A percentile compares a stretch with the other conserved stretches of the same genome.
Evolutionary conservation across 2,888 invertebrate genomes (phyloP).

Genomic region (Watsonalla cultraria): DNA sequence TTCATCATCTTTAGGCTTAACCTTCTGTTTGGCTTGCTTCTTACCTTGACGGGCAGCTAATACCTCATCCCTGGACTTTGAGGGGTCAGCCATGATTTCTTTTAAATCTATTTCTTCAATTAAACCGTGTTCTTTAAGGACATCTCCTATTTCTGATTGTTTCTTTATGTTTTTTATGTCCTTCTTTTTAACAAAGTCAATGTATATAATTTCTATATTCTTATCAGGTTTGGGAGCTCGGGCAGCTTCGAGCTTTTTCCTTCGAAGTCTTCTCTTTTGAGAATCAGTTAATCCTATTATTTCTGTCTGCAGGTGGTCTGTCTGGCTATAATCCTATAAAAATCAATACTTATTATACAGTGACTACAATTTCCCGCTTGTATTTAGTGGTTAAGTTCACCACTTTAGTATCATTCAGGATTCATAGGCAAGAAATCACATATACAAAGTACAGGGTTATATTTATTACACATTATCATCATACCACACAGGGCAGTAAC

Average conservation of each 20-base stretch:
- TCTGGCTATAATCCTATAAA: slow-evolving; percentile 8
- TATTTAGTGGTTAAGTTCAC: too few species aligned
- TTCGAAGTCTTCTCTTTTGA: slow-evolving; percentile 45
- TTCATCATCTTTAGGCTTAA: slow-evolving; percentile 36
- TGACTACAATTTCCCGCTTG: too few species aligned
- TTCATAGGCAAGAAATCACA: too few species aligned
- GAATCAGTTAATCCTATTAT: slow-evolving; percentile 18
- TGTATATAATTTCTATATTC: slow-evolving; percentile 5
- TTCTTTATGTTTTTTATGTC: slow-evolving; percentile 6
- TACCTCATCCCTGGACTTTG: slow-evolving; percentile 51
- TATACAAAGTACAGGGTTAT: too few species aligned
- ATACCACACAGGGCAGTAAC: too few species aligned
- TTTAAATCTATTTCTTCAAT: slow-evolving; percentile 4
- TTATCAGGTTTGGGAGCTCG: slow-evolving; percentile 10
- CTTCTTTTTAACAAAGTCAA: slow-evolving; percentile 7
- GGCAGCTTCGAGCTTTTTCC: slow-evolving; percentile 39
- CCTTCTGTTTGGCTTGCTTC: slow-evolving; percentile 56
- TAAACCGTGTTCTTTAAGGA: background rate
- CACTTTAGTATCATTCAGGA: too few species aligned
- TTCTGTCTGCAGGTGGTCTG: background rate
- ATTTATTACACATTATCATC: too few species aligned
- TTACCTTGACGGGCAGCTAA: slow-evolving; percentile 66
- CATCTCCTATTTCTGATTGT: slow-evolving; percentile 4
- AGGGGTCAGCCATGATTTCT: slow-evolving; percentile 42
- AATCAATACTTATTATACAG: background rate